A percentile compares a stretch with the other conserved stretches of the same genome.
These are phyloP conservation scores for Clivina fossor DNA, from an alignment of 2,888 invertebrate species.

Conservation along the genomic window DNA sequence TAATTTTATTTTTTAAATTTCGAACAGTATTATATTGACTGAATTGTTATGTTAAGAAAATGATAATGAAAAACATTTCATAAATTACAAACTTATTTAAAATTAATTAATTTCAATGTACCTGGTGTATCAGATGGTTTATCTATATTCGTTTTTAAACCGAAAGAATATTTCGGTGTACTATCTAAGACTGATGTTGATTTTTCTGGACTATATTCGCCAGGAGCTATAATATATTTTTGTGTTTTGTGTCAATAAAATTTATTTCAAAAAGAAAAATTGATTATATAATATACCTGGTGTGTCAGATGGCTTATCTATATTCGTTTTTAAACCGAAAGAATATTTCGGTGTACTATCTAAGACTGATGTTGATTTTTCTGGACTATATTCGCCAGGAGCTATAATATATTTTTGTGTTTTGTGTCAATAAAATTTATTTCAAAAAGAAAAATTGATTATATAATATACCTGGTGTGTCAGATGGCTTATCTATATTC, in stretches of 20 bases:
- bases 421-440: no score
- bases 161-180: constrained; percentile 71
- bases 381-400: constrained; percentile 60
- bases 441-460: constrained; percentile 6
- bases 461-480: constrained; percentile 62
- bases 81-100: constrained; percentile 17
- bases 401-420: no score
- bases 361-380: constrained; percentile 48
- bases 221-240: constrained; percentile 66
- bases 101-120: constrained; percentile 36
- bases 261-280: constrained; percentile 9
- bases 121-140: constrained; percentile 70
- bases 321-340: constrained; percentile 60
- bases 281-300: constrained; percentile 57
- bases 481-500: constrained; percentile 61
- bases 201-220: constrained; percentile 83
- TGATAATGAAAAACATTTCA: constrained; percentile 2
- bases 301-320: constrained; percentile 63
- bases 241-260: background rate
- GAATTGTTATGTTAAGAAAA: constrained; percentile 58
- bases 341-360: constrained; percentile 9
- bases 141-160: constrained; percentile 66
- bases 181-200: constrained; percentile 66
- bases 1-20: no score
- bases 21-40: constrained; percentile 34